Base-by-base conservation (phyloP, 2,888 invertebrate genomes). In the Sisyra terminalis region DNA sequence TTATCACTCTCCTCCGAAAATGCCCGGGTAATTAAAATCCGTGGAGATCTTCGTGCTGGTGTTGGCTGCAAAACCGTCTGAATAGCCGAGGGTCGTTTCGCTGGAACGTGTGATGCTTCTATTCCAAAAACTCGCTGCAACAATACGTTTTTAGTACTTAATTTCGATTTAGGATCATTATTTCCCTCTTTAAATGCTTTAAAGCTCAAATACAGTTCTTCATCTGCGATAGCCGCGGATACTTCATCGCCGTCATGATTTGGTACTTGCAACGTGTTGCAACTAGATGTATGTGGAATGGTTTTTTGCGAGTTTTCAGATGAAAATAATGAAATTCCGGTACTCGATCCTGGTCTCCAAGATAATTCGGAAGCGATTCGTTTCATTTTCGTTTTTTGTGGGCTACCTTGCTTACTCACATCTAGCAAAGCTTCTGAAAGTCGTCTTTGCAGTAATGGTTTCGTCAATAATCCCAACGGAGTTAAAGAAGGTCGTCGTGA, bases 401-500 rank as follows among this genome's bases (percentile, higher is more conserved):
- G 56, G 42, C 46, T 47, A 44, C 51, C 55, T 24, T 50, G 55
- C 48, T 52, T 59, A 42, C 64, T 61, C 14, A 66, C 57, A 40
- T 69, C 67, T 3, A 72, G 55, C 5, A 71, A 52, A 3, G 70
- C 71, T 51, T 73, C 73, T 34, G 72, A 72, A 29, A 73, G 59
- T 18, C 73, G 60, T 47, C 73, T 58, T 49, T 71, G 70, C 2
- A 71, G 54, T 10, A 64, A 62, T 24, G 70, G 67, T 49, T 67
- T 65, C 13, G 65, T 62, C 45, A 70, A 63, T 49, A 70, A 55
- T 48, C 71, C 63, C 51, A 66, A 53, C 4, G 69, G 69, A 3
- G 77, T 80, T 39, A 80, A 60, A 1, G 81, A 81, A 1, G 81
- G 82, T 39, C 82, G 64, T 42, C 82, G 66, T 1, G 81, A 82